Evolutionary conservation across 2,797 vertebrate species (phyloP).

Genomic region (Rhinoraja longicauda): DNA sequence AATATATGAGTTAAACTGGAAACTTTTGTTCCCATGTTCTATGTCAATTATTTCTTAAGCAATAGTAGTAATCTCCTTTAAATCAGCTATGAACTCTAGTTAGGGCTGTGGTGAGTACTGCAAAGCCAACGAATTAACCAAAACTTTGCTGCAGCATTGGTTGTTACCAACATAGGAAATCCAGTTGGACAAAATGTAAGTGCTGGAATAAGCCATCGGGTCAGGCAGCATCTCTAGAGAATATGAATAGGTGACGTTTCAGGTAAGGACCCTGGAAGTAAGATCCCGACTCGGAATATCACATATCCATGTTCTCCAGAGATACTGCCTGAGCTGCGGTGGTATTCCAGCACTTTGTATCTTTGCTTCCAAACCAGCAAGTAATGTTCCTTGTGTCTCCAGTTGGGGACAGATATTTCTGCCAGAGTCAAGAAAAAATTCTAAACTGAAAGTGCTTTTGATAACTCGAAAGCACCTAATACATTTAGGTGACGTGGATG

Average conservation of each 20-base stretch:
- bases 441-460: neutral
- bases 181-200: neutral
- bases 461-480: neutral
- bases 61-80: neutral
- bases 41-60: neutral
- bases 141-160: neutral
- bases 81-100: neutral
- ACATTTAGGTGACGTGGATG: neutral
- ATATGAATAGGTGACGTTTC: too few species aligned
- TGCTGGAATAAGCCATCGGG: too few species aligned
- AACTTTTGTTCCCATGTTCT: neutral
- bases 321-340: too few species aligned
- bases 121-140: neutral
- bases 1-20: neutral
- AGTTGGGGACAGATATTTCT: too few species aligned
- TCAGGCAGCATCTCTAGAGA: too few species aligned
- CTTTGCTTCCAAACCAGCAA: too few species aligned
- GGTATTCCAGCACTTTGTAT: too few species aligned
- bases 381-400: too few species aligned
- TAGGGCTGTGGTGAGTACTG: neutral
- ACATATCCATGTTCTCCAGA: neutral
- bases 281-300: too few species aligned
- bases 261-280: too few species aligned
- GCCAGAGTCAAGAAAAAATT: neutral
- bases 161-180: neutral